These are phyloP conservation scores for Mareca strepera DNA, from an alignment of 2,797 vertebrate genomes.

Conservation along the genomic window DNA sequence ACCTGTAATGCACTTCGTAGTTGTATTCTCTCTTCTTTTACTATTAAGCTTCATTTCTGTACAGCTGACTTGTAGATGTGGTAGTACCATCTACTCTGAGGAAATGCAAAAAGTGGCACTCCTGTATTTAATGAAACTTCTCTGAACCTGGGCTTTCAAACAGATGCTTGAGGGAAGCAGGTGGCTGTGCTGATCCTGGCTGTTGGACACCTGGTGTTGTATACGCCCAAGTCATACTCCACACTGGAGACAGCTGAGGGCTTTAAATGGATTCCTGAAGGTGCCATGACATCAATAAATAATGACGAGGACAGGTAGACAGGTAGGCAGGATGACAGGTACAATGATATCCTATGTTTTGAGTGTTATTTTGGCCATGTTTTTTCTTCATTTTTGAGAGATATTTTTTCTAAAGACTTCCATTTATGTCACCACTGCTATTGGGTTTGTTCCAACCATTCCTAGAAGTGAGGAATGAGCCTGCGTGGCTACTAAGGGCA, in stretches of 20 bases:
- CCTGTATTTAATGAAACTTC: not conserved
- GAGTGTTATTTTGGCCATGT: not conserved
- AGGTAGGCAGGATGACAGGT: not conserved
- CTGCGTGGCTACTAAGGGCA: not conserved
- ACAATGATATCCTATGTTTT: not conserved
- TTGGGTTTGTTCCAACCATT: not conserved
- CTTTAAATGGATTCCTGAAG: not conserved
- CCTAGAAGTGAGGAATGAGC: not conserved
- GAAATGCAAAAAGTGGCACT: not conserved
- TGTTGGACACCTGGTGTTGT: not conserved
- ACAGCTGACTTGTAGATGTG: not conserved
- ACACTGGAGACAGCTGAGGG: not conserved
- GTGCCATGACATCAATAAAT: not conserved
- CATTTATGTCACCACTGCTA: not conserved
- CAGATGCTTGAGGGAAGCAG: not conserved
- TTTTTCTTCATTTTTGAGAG: not conserved
- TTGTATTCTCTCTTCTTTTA: not conserved
- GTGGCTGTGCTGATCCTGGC: not conserved
- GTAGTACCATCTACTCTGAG: not conserved
- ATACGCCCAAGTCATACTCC: not conserved
- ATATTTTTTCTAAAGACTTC: not conserved
- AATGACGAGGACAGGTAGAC: not conserved
- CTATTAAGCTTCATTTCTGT: not conserved
- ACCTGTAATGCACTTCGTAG: not conserved
- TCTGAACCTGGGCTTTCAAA: not conserved